These are phyloP conservation scores for Dendrocincla tyrannina DNA, from an alignment of 2,797 vertebrate genomes.

Conservation along the genomic window DNA sequence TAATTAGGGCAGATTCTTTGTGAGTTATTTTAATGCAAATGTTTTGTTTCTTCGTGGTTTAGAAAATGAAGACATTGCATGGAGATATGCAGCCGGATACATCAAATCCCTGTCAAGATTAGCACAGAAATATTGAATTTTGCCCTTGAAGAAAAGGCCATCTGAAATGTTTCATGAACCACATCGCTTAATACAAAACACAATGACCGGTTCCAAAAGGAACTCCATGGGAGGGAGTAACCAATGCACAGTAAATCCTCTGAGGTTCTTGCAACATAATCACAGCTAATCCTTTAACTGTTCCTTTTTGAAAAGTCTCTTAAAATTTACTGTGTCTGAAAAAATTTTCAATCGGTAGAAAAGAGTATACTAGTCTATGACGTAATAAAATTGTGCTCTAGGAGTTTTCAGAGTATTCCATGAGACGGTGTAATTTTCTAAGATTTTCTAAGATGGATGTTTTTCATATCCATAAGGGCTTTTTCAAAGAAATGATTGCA, in stretches of 20 bases:
- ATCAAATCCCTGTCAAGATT: neutral
- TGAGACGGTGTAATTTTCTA: neutral
- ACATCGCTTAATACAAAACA: neutral
- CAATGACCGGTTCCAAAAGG: fast-evolving
- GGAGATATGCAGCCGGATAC: neutral
- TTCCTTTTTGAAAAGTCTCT: neutral
- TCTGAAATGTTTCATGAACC: neutral
- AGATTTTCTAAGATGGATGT: neutral
- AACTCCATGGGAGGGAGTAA: neutral
- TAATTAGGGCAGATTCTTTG: neutral
- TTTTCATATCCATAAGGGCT: neutral
- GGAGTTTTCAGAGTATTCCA: neutral
- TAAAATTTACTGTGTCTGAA: neutral
- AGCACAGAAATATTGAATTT: neutral
- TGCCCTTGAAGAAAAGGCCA: neutral
- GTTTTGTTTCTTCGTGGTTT: neutral
- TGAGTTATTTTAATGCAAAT: neutral
- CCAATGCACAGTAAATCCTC: neutral
- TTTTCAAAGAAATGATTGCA: neutral
- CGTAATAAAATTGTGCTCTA: neutral
- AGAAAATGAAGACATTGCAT: neutral
- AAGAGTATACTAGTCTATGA: neutral
- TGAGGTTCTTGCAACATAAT: neutral
- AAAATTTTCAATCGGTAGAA: neutral
- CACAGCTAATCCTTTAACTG: neutral